These are phyloP conservation scores for Penaeus indicus DNA, from an alignment of 1,140 invertebrate genomes.

Conservation along the genomic window DNA sequence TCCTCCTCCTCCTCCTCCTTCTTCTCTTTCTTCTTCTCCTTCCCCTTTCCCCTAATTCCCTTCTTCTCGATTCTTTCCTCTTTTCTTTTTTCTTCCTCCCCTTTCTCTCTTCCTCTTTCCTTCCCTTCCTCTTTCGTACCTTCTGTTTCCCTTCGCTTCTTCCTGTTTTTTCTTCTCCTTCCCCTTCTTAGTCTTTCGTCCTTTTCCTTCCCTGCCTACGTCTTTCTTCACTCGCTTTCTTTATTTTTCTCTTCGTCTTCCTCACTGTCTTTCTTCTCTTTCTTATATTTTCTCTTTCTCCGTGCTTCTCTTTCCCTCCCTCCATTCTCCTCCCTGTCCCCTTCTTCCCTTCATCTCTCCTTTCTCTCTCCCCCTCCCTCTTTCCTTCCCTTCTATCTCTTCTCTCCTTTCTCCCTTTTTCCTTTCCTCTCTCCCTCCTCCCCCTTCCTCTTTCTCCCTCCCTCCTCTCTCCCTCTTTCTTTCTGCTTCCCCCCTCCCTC, in stretches of 20 bases:
- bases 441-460: neutral
- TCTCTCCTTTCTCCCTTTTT: too few species aligned
- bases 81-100: too few species aligned
- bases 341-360: neutral
- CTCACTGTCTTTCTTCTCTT: neutral
- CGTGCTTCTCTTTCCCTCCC: neutral
- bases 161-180: neutral
- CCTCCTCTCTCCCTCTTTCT: too few species aligned
- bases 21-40: too few species aligned
- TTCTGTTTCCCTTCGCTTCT: neutral
- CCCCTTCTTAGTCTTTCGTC: neutral
- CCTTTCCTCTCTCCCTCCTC: neutral
- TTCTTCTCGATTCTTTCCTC: too few species aligned
- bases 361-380: neutral
- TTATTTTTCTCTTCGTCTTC: neutral
- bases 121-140: too few species aligned
- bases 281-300: neutral
- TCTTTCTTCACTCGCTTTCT: neutral
- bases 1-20: too few species aligned
- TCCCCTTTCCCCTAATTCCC: too few species aligned
- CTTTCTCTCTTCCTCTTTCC: too few species aligned
- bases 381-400: neutral
- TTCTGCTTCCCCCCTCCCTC: too few species aligned
- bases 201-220: neutral
- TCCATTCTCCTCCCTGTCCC: neutral